phyloP scores from a whole-genome alignment of 2,888 invertebrate species.

The Machimus rusticus region DNA sequence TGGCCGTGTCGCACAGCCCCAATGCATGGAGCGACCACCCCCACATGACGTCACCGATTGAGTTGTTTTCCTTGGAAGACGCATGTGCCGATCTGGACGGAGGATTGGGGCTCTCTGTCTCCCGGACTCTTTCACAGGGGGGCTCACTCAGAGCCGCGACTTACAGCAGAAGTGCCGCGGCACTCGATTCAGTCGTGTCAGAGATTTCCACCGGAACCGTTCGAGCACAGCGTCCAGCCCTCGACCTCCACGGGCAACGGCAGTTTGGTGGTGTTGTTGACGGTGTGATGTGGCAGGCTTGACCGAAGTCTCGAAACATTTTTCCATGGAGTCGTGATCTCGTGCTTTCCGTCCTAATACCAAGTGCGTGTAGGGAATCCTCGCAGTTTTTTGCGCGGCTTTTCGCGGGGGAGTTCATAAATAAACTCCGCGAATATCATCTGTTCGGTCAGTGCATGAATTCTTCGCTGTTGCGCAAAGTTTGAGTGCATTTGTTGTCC shows the following conservation, averaged over 20 bases:
- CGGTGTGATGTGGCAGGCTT: slow-evolving; percentile 7
- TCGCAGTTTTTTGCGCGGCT: not conserved
- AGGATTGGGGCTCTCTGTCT: not conserved
- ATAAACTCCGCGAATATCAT: not conserved
- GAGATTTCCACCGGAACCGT: slow-evolving; percentile 37
- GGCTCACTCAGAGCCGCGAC: not conserved
- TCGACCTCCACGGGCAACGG: not conserved
- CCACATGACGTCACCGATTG: slow-evolving; percentile 36
- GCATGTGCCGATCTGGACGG: not conserved
- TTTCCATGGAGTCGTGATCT: not conserved
- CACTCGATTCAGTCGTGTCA: slow-evolving; percentile 34
- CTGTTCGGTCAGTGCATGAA: not conserved
- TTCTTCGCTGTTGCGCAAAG: not conserved
- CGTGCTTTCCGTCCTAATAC: not conserved
- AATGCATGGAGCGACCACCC: not conserved
- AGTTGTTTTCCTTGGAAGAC: slow-evolving; percentile 14
- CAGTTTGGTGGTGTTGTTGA: slow-evolving; percentile 2
- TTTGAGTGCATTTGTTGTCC: not conserved
- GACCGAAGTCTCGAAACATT: not conserved
- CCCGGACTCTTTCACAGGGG: not conserved
- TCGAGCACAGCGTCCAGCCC: not conserved
- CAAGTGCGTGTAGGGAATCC: not conserved
- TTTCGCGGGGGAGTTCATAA: not conserved
- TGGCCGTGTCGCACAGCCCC: not conserved
- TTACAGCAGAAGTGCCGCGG: not conserved